These are phyloP conservation scores for Catotricha subobsoleta DNA, from an alignment of 2,888 invertebrate genomes.

Conservation along the genomic window DNA sequence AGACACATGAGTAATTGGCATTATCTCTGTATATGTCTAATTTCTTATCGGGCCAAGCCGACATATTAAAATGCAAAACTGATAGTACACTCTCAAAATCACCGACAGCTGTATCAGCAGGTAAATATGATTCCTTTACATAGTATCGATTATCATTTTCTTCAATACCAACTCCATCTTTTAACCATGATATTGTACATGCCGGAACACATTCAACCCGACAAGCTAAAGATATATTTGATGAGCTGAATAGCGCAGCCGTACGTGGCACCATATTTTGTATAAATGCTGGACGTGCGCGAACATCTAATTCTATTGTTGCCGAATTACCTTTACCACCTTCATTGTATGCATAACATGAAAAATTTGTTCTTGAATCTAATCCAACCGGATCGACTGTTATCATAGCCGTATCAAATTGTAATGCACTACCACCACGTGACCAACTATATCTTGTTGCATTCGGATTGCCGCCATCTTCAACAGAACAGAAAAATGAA, in stretches of 20 bases:
- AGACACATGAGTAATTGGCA: slow-evolving; percentile 68
- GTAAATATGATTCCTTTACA: slow-evolving; percentile 45
- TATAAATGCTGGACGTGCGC: slow-evolving; percentile 75
- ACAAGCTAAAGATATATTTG: slow-evolving; percentile 62
- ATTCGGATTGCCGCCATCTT: slow-evolving; percentile 67
- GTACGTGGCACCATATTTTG: slow-evolving; percentile 65
- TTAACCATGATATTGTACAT: slow-evolving; percentile 71
- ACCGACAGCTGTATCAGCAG: slow-evolving; percentile 58
- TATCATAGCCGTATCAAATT: slow-evolving; percentile 58
- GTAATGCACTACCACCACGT: slow-evolving; percentile 51
- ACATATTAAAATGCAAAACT: slow-evolving; percentile 77
- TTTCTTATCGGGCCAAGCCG: slow-evolving; percentile 60
- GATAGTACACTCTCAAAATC: slow-evolving; percentile 80
- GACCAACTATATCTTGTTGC: slow-evolving; percentile 60
- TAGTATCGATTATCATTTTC: slow-evolving; percentile 47
- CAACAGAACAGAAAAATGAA: slow-evolving; percentile 66
- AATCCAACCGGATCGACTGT: slow-evolving; percentile 68
- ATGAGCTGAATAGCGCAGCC: slow-evolving; percentile 57
- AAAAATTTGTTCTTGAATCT: slow-evolving; percentile 75
- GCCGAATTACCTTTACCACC: slow-evolving; percentile 62
- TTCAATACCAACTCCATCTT: slow-evolving; percentile 53
- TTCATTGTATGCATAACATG: slow-evolving; percentile 70
- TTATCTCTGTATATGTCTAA: slow-evolving; percentile 61
- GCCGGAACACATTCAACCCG: slow-evolving; percentile 78
- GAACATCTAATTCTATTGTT: slow-evolving; percentile 49